Base-by-base conservation (phyloP, 30 jellyfish, hydroid and myxozoan genomes). In the Hydractinia symbiolongicarpus region DNA sequence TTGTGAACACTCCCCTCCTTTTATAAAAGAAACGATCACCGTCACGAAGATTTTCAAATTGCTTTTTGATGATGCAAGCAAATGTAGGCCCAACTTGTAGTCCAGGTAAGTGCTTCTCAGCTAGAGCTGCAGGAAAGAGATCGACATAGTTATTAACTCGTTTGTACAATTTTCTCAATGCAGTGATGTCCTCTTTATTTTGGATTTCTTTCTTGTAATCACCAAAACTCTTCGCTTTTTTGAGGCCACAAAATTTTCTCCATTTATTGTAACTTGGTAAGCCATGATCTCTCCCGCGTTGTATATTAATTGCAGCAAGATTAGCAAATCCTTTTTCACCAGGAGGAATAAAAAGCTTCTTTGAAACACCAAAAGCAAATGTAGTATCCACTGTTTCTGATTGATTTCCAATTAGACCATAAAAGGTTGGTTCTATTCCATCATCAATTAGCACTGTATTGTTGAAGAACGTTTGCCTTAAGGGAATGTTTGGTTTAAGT, bases 251-350 rank as follows among this genome's bases (percentile, higher is more conserved):
- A 21, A 10, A 73, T 72, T 53, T 49, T 76, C 88, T 76, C 88
- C 85, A 76, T 9, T 56, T 53, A 8, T 54, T 57, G 88, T 91
- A 91, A 4, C 96, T 90, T 8, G 98, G 98, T 54, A 91, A 62
- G 61, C 95, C 98, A 82, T 91, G 98, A 53, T 91, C 98, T 7
- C 98, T 82, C 9, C 98, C 98, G 51, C 98, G 90, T 77, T 91
- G 98, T 57, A 91, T 83, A 81, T 91, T 91, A 51, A 91, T 58
- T 20, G 98, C 98, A 20, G 94, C 90, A 9, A 91, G 75, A 52
- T 83, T 92, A 21, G 76, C 66, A 9, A 55, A 61, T 5, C 91
- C 95, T 66, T 80, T 60, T 13, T 73, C 88, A 57, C 92, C 95
- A 11, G 86, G 86, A 8, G 86, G 50, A 11, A 73, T 50, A 54